These are phyloP conservation scores for Scolopax mira DNA, from an alignment of 2,113 vertebrate species.

Conservation along the genomic window DNA sequence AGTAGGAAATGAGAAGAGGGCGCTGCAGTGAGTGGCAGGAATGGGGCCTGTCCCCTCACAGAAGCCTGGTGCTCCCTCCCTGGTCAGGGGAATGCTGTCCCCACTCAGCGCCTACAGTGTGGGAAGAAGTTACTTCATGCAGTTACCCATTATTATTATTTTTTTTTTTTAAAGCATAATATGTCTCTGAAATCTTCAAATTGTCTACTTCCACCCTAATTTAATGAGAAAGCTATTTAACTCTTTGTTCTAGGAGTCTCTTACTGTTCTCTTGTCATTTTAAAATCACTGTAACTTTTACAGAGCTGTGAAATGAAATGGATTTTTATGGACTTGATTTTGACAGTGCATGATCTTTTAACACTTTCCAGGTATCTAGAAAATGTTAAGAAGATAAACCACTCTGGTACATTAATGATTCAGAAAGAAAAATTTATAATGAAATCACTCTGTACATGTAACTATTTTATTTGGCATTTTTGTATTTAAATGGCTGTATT, in stretches of 20 bases:
- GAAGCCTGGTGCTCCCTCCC: background rate
- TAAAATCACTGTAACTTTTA: conserved; percentile 68
- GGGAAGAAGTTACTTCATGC: background rate
- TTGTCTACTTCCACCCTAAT: background rate
- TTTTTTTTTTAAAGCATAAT: background rate
- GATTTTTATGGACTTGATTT: conserved; percentile 71
- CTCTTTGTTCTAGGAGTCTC: conserved; percentile 26
- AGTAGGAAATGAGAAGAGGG: background rate
- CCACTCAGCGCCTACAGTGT: background rate
- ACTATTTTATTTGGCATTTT: conserved; percentile 80
- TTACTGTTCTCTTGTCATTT: conserved; percentile 34
- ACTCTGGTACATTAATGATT: conserved; percentile 68
- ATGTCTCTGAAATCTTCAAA: background rate
- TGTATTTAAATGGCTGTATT: conserved; percentile 90
- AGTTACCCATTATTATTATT: background rate
- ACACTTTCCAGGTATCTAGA: conserved; percentile 38
- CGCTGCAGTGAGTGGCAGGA: background rate
- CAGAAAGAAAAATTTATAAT: conserved; percentile 63
- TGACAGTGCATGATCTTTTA: conserved; percentile 65
- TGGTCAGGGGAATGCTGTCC: background rate
- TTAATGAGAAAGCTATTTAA: conserved; percentile 13
- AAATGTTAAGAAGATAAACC: conserved; percentile 53
- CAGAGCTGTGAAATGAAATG: conserved; percentile 73
- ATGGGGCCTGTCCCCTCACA: background rate
- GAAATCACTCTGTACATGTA: conserved; percentile 61